phyloP scores from a whole-genome alignment of 2,113 vertebrate species.

The Aegithalos caudatus region DNA sequence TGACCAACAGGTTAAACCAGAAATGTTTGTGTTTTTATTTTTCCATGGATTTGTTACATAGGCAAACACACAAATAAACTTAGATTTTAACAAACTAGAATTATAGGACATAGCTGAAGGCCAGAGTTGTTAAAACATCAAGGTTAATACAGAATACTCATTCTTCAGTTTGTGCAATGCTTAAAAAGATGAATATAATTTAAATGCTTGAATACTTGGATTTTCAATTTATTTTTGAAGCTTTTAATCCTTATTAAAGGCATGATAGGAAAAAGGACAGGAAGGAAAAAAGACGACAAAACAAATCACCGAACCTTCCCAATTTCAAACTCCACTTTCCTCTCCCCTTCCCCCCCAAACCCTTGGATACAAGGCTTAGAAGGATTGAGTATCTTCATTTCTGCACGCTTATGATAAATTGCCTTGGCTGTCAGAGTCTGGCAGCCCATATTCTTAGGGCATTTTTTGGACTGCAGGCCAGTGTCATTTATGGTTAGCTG shows the following conservation, averaged over 20 bases:
- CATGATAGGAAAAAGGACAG: too few species aligned
- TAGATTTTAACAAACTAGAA: background rate
- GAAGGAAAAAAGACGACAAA: background rate
- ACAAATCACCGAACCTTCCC: background rate
- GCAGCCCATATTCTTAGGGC: background rate
- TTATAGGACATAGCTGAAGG: background rate
- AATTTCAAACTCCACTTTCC: background rate
- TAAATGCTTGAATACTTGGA: background rate
- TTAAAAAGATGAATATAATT: background rate
- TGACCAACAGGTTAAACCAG: background rate
- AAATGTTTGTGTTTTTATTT: background rate
- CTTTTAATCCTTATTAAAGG: background rate
- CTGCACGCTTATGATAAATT: background rate
- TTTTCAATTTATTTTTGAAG: background rate
- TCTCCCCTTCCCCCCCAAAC: rapidly evolving
- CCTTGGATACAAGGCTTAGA: background rate
- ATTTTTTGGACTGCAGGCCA: background rate
- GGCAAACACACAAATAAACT: background rate
- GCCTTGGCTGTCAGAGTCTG: background rate
- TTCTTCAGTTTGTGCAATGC: background rate
- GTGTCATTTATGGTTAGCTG: background rate
- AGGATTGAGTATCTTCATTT: background rate
- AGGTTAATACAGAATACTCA: background rate
- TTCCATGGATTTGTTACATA: background rate
- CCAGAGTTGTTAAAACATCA: background rate